phyloP scores from a whole-genome alignment of 2,113 vertebrate species.

The Plecturocebus donacophilus region DNA sequence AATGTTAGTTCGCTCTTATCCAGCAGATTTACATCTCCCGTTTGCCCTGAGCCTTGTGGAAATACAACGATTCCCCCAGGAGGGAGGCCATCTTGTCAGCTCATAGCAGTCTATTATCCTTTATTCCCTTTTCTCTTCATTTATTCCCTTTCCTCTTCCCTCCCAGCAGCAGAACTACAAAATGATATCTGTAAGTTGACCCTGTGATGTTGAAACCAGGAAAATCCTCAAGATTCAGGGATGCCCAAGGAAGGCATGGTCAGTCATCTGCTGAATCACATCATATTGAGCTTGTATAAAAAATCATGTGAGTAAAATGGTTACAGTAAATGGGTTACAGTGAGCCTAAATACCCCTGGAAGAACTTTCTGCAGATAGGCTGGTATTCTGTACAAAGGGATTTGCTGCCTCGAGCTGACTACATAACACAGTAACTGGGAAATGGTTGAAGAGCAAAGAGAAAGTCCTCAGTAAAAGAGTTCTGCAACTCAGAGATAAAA shows the following conservation, averaged over 20 bases:
- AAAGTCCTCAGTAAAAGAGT: not conserved
- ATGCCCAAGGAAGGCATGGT: not conserved
- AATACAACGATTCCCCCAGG: not conserved
- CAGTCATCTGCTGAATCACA: not conserved
- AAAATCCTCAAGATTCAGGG: slow-evolving; percentile 29
- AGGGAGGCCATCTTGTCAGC: not conserved
- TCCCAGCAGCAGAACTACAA: slow-evolving; percentile 23
- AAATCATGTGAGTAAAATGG: not conserved
- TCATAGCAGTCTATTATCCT: not conserved
- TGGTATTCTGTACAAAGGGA: not conserved
- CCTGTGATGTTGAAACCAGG: not conserved
- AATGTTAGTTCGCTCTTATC: not conserved
- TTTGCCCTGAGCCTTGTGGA: not conserved
- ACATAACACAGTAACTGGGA: not conserved
- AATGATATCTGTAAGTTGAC: not conserved
- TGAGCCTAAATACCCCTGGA: not conserved
- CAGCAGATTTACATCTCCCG: not conserved
- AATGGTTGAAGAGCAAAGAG: slow-evolving; percentile 2
- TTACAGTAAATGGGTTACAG: not conserved
- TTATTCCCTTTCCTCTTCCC: not conserved
- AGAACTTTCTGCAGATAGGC: not conserved
- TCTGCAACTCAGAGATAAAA: slow-evolving; percentile 8
- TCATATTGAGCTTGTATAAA: not conserved
- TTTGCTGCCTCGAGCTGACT: not conserved
- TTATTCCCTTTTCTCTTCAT: not conserved